These are phyloP conservation scores for Cantharis rufa DNA, from an alignment of 2,888 invertebrate genomes.

Conservation along the genomic window DNA sequence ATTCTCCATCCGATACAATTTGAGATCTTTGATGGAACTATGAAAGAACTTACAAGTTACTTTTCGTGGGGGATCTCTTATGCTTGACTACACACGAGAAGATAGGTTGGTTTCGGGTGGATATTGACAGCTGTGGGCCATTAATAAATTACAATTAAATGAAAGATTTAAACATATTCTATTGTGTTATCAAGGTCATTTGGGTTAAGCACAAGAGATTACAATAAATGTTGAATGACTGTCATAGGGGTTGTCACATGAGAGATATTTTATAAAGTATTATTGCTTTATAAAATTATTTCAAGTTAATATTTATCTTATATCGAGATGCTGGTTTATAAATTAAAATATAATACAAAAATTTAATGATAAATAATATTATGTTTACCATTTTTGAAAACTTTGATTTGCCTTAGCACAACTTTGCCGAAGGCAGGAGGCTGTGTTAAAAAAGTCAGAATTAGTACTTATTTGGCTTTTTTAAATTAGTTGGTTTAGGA, in stretches of 20 bases:
- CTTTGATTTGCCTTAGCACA: too few species aligned
- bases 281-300: not conserved
- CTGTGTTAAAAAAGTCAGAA: too few species aligned
- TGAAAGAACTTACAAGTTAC: not conserved
- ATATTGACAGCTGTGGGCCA: not conserved
- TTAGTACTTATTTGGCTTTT: too few species aligned
- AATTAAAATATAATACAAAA: not conserved
- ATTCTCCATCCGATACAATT: not conserved
- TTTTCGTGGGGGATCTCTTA: not conserved
- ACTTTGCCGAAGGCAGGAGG: too few species aligned
- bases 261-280: not conserved
- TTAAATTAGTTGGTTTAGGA: too few species aligned
- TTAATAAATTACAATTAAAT: not conserved
- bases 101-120: not conserved
- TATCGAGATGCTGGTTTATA: not conserved
- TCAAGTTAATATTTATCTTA: not conserved
- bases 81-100: too few species aligned
- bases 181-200: not conserved
- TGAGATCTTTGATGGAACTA: not conserved
- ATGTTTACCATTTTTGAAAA: too few species aligned
- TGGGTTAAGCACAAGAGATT: not conserved
- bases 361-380: too few species aligned
- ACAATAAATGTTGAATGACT: not conserved
- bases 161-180: not conserved
- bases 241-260: not conserved